Base-by-base conservation (phyloP, 2,888 invertebrate species). In the Bembecia ichneumoniformis region DNA sequence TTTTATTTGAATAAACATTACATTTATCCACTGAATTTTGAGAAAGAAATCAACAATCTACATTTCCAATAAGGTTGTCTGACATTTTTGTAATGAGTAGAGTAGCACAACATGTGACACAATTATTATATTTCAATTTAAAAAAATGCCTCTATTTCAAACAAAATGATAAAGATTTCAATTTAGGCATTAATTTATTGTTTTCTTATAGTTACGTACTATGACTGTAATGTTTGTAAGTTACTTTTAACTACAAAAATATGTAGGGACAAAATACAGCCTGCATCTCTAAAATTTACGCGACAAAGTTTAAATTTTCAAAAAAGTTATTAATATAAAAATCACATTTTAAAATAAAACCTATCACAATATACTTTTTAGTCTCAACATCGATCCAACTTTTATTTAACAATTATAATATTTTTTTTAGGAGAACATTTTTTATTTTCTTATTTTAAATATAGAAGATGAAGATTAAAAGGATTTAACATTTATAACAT, bases 301-400 rank as follows among this genome's bases (percentile, higher is more conserved):
- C 35, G 15, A 46, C 16, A 44, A 47, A 58, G 59, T 59, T 60
- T 60, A 54, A 58, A 47, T 10, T 45, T 49, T 46, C 52, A 48
- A 47, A 55, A 51, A 51, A 47, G 46, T 48, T 34, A 36, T 45
- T 35, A 62, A 62, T 56, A 66, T 68, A 40, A 40, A 40, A 40
- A 14, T 40, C 40, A 58, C 15, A 68, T 56, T 60, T 57, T 59
- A 55, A 67, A 74, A 66, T 66, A 72, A 71, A 73, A 72, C 74
- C 74, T 77, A 77, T 77, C 74, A 77, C 76, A 76, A 64, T 72
- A 69, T 72, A 63, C 59, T 13, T 65, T 71, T 68, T 64, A 76
- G 72, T 76, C 74, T 75, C 68, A 76, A 75, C 73, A 75, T 69
- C 71, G 72, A 76, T 5, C 40, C 28, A 28, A 28, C 28, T 28